These are phyloP conservation scores for Ypsolopha sequella DNA, from an alignment of 2,888 invertebrate species.

Conservation along the genomic window DNA sequence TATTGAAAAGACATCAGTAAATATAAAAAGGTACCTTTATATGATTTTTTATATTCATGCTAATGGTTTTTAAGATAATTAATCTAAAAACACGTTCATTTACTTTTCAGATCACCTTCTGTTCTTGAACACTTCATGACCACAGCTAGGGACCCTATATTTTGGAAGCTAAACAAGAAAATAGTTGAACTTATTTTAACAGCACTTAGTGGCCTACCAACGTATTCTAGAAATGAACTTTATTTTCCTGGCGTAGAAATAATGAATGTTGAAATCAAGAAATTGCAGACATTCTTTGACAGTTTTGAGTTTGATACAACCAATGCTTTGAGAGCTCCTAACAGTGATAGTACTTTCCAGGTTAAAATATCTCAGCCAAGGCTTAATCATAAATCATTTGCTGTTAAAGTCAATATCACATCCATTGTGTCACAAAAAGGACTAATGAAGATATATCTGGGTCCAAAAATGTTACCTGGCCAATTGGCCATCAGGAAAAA, in stretches of 20 bases:
- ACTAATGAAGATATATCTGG: conserved; percentile 75
- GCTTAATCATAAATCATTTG: conserved; percentile 80
- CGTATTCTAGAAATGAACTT: conserved; percentile 72
- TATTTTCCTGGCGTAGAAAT: conserved; percentile 74
- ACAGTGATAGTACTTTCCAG: conserved; percentile 37
- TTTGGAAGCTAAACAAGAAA: conserved; percentile 76
- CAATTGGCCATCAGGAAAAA: conserved; percentile 62
- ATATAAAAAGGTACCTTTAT: not conserved
- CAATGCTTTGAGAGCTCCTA: conserved; percentile 60
- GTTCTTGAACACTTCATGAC: conserved; percentile 67
- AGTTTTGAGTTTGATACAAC: conserved; percentile 74
- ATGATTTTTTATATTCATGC: not conserved
- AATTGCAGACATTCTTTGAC: conserved; percentile 75
- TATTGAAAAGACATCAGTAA: conserved; percentile 19
- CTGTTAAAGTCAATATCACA: conserved; percentile 72
- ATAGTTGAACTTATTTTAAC: conserved; percentile 68
- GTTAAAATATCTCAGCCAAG: conserved; percentile 70
- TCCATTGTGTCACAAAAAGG: conserved; percentile 72
- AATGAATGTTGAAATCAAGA: conserved; percentile 72
- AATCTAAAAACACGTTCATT: conserved; percentile 7
- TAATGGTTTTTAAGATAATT: too few relatives aligned
- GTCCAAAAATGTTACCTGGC: conserved; percentile 75
- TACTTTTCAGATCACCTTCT: conserved; percentile 37
- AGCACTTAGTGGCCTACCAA: conserved; percentile 65
- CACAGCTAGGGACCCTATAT: conserved; percentile 76